phyloP scores from a whole-genome alignment of 2,113 vertebrate species.

The Pristiophorus japonicus region DNA sequence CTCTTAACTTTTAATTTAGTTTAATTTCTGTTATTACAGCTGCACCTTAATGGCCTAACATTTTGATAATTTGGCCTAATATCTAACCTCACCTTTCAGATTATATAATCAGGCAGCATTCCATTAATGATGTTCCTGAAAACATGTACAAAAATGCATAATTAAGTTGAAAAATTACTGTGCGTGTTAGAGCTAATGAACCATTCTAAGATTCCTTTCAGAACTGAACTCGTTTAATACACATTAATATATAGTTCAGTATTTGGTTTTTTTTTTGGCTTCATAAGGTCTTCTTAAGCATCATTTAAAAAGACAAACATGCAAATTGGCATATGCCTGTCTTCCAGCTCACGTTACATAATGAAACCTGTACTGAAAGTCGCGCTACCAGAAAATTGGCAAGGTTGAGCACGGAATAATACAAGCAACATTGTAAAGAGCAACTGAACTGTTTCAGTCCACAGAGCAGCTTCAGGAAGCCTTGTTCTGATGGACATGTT shows the following conservation, averaged over 20 bases:
- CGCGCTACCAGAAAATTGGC: not conserved
- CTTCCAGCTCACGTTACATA: not conserved
- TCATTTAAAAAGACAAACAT: not conserved
- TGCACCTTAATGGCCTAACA: constrained; percentile 12
- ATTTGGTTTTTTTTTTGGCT: not conserved
- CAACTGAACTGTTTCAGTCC: not conserved
- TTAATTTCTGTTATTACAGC: constrained; percentile 37
- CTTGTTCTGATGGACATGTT: not conserved
- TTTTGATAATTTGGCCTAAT: constrained; percentile 25
- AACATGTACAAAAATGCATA: constrained; percentile 4
- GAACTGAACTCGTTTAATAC: not conserved
- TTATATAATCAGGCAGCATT: constrained; percentile 15
- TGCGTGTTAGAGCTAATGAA: constrained; percentile 5
- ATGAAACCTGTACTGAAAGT: not conserved
- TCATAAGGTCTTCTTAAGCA: not conserved
- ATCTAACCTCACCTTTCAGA: constrained; percentile 26
- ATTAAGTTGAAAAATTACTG: constrained; percentile 16
- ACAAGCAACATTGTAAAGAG: not conserved
- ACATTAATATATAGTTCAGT: not conserved
- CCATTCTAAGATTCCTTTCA: constrained; percentile 9
- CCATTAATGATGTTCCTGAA: not conserved
- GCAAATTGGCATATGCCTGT: not conserved
- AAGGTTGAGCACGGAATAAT: not conserved
- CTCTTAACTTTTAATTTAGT: constrained; percentile 32
- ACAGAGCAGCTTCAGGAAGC: not conserved